Base-by-base conservation (phyloP, 1,140 invertebrate genomes). In the Conus ventricosus region DNA sequence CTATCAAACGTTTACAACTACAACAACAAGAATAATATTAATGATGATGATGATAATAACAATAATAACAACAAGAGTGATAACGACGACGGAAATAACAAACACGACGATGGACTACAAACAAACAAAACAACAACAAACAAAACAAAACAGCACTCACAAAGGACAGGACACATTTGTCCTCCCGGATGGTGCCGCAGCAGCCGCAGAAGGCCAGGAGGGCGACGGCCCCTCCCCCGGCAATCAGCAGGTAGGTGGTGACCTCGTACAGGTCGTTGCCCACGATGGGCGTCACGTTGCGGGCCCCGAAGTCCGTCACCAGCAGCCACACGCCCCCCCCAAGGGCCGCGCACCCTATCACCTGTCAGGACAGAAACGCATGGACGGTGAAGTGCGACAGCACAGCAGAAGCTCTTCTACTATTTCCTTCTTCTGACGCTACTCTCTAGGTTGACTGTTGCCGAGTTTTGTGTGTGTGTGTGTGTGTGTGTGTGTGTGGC, bases 171-270 rank as follows among this genome's bases (percentile, higher is more conserved):
- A 94, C 93, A 91, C 93, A 94, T 92, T 89, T 94, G 87, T 94
- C 94, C 88, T 94, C 94, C 53, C 93, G 90, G 90, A 94, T 94
- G 17, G 94, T 94, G 5, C 94, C 94, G 87, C 94, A 94, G 39
- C 94, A 94, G 5, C 94, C 94, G 91, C 94, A 94, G 89, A 94
- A 94, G 6, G 94, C 94, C 23, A 94, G 90, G 13, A 94, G 90
- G 0, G 94, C 92, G 71, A 94, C 92, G 15, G 93, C 89, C 23
- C 94, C 94, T 51, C 94, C 94, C 7, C 92, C 94, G 1, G 91
- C 92, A 82, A 94, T 92, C 57, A 94, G 91, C 53, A 94, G 92
- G 89, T 94, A 94, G 54, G 94, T 94, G 57, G 92, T 93, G 53
- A 94, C 92, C 89, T 94, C 94, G 88, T 94, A 94, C 75, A 92